A percentile compares a stretch with the other conserved stretches of the same genome.
Conservation (phyloP, 2,113 vertebrate species). For the Pogona vitticeps region DNA sequence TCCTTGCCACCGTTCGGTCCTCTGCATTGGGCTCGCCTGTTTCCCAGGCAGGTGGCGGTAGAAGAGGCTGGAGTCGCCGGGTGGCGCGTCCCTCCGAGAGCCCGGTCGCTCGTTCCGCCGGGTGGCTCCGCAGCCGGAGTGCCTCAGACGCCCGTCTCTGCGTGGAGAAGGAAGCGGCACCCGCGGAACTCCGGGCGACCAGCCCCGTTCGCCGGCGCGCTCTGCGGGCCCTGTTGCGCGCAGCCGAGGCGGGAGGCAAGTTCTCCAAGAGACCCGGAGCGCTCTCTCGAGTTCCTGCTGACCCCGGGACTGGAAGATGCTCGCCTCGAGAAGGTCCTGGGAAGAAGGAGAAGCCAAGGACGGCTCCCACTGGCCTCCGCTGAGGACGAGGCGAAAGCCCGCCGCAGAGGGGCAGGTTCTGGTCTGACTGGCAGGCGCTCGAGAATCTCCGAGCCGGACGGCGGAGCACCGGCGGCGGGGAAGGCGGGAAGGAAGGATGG, state of each 20-base stretch:
- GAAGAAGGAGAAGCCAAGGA: background rate
- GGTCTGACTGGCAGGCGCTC: too few species aligned
- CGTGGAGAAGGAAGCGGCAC: background rate
- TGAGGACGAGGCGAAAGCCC: too few species aligned
- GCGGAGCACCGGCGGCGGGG: too few species aligned
- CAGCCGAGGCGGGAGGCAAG: background rate
- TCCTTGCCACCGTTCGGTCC: background rate
- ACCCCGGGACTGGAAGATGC: background rate
- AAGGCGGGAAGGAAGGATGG: background rate
- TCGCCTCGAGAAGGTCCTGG: background rate
- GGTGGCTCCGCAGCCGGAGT: too few species aligned
- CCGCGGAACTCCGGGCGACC: too few species aligned
- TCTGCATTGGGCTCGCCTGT: background rate
- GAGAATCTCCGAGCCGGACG: too few species aligned
- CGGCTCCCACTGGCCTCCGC: background rate
- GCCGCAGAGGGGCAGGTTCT: too few species aligned
- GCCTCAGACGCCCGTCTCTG: background rate
- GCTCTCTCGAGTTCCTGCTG: too few species aligned
- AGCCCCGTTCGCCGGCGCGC: background rate
- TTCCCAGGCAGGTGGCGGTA: conserved; percentile 13
- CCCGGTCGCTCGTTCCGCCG: background rate
- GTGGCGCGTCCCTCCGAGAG: too few species aligned
- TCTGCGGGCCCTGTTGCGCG: background rate
- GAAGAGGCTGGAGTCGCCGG: background rate
- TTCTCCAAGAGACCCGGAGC: too few species aligned